Percentiles rank a stretch among this genome's conserved stretches.
Conservation (phyloP, 2,797 vertebrate genomes). For the Rhynchonycteris naso region DNA sequence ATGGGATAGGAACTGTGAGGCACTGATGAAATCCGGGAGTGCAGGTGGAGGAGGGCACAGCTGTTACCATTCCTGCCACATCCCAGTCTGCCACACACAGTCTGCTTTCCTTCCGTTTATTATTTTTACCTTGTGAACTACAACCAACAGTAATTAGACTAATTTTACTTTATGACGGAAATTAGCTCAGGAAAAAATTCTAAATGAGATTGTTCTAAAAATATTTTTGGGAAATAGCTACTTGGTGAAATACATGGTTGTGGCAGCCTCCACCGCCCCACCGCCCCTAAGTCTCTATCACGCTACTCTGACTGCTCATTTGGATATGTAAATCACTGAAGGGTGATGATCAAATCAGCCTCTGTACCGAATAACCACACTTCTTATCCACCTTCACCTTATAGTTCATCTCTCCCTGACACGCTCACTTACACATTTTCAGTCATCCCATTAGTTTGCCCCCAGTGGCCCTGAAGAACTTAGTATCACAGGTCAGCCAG, state of each 20-base stretch:
- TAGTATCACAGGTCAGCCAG: background rate
- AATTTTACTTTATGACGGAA: background rate
- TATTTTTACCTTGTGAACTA: background rate
- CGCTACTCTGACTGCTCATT: background rate
- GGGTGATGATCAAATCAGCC: background rate
- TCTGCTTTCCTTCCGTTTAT: background rate
- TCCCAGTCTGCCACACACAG: background rate
- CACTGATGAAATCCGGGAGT: background rate
- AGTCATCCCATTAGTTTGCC: background rate
- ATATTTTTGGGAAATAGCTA: background rate
- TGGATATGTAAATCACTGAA: background rate
- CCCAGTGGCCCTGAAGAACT: background rate
- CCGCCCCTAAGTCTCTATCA: background rate
- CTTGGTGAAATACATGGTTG: background rate
- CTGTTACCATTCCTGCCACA: background rate
- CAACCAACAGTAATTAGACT: background rate
- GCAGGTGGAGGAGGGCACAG: background rate
- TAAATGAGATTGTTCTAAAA: background rate
- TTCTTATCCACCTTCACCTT: background rate
- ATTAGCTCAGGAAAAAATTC: background rate
- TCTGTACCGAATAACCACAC: background rate
- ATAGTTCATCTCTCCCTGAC: background rate
- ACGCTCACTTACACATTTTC: background rate
- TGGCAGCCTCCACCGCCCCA: fast-evolving
- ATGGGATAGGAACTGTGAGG: background rate